Evolutionary conservation across 2,113 vertebrate species (phyloP).

Genomic region (Eubucco bourcierii): DNA sequence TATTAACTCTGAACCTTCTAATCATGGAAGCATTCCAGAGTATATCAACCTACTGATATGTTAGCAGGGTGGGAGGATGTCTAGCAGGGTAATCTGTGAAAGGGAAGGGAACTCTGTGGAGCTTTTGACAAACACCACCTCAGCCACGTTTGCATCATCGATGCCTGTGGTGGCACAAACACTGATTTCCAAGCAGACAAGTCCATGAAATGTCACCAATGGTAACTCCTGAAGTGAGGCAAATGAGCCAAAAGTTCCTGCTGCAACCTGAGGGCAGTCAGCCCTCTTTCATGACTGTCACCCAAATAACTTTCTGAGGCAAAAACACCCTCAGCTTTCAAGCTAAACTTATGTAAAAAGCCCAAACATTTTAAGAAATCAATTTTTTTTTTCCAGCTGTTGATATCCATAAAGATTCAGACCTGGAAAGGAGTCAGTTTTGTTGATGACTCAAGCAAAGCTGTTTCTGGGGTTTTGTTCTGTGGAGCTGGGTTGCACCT

Average conservation of each 20-base stretch:
- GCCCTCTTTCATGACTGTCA: no score
- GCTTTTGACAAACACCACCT: neutral
- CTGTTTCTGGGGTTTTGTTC: slow-evolving; percentile 17
- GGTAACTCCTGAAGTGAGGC: neutral
- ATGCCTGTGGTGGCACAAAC: neutral
- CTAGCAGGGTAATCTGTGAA: neutral
- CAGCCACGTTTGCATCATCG: neutral
- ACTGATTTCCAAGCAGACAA: neutral
- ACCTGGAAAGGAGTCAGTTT: neutral
- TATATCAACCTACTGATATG: neutral
- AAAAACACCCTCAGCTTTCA: accelerated
- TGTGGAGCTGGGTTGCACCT: neutral
- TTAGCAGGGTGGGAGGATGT: neutral
- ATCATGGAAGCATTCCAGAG: neutral
- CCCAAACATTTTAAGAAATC: neutral
- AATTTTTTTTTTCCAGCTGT: neutral
- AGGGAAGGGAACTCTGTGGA: neutral
- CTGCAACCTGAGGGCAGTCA: neutral
- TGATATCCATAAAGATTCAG: neutral
- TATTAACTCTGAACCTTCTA: neutral
- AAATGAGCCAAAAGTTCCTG: neutral
- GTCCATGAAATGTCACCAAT: neutral
- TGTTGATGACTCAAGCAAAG: slow-evolving; percentile 4
- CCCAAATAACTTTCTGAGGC: no score
- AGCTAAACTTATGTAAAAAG: neutral